phyloP scores from a whole-genome alignment of 2,797 vertebrate species.

The Thalassophryne amazonica region DNA sequence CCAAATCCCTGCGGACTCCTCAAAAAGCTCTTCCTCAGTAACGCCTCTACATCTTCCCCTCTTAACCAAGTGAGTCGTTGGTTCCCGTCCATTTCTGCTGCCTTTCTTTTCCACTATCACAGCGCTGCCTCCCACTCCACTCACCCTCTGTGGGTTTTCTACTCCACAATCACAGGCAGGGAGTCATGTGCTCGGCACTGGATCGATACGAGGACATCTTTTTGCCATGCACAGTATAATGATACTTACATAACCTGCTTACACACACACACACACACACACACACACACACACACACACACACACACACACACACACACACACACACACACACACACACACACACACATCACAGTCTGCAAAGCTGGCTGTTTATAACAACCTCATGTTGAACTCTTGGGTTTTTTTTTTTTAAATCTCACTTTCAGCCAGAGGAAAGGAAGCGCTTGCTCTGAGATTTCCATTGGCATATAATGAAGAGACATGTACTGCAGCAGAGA shows the following conservation, averaged over 20 bases:
- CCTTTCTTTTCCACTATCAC: not conserved
- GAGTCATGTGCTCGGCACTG: slow-evolving; percentile 58
- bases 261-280: slow-evolving; percentile 13
- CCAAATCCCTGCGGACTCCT: slow-evolving; percentile 22
- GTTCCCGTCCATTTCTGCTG: slow-evolving; percentile 12
- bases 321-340: slow-evolving; percentile 36
- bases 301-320: slow-evolving; percentile 38
- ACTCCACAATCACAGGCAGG: slow-evolving; percentile 56
- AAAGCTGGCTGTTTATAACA: slow-evolving; percentile 10
- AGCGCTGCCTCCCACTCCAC: slow-evolving; percentile 6
- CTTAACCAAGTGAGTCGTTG: slow-evolving; percentile 17
- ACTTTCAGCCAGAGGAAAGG: slow-evolving; percentile 3
- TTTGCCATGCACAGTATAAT: slow-evolving; percentile 59
- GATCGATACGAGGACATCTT: slow-evolving; percentile 69
- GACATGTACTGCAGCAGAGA: slow-evolving; percentile 15
- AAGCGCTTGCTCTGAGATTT: slow-evolving; percentile 29
- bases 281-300: slow-evolving; percentile 36
- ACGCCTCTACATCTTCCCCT: slow-evolving; percentile 13
- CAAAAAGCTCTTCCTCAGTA: slow-evolving; percentile 42
- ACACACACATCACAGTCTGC: slow-evolving; percentile 18
- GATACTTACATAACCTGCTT: slow-evolving; percentile 63
- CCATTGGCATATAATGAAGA: slow-evolving; percentile 23
- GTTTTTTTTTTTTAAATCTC: too few relatives aligned
- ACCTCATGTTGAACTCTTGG: slow-evolving; percentile 9
- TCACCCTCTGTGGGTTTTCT: slow-evolving; percentile 20